These are phyloP conservation scores for Loris lydekkerianus DNA, from an alignment of 2,797 vertebrate species.

Conservation along the genomic window DNA sequence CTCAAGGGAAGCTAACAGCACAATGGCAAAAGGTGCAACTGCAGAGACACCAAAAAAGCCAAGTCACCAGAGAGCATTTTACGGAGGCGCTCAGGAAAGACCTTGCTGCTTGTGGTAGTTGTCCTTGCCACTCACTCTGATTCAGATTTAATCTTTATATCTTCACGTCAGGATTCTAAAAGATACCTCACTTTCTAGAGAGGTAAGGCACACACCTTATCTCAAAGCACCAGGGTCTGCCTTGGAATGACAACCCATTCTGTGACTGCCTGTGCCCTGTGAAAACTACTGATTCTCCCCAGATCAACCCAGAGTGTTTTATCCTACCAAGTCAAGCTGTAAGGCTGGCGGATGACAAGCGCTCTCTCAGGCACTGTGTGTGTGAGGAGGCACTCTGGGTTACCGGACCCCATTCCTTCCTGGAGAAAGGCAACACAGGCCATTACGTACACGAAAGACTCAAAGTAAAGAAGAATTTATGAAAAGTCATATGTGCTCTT, in stretches of 20 bases:
- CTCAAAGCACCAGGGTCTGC: neutral
- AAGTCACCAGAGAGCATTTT: neutral
- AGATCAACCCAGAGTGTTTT: neutral
- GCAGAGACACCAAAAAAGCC: neutral
- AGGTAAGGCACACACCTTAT: neutral
- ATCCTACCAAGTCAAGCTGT: constrained; percentile 11
- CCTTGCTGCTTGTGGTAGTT: neutral
- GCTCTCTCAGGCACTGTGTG: neutral
- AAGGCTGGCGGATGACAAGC: neutral
- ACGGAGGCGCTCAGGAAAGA: neutral
- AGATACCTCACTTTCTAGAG: neutral
- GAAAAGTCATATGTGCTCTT: neutral
- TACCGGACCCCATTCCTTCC: neutral
- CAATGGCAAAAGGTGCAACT: neutral
- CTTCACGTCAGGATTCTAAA: neutral
- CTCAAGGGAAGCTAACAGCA: neutral
- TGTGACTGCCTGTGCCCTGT: neutral
- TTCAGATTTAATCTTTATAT: neutral
- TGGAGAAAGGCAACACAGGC: neutral
- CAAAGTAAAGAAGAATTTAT: neutral
- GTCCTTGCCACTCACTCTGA: neutral
- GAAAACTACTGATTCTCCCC: neutral
- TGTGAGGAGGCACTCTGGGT: neutral
- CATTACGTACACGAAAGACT: neutral
- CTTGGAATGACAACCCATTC: neutral